Percentiles rank a stretch among this genome's conserved stretches.
These are phyloP conservation scores for Chironomus striatipennis DNA, from an alignment of 1,140 invertebrate species.

Conservation along the genomic window DNA sequence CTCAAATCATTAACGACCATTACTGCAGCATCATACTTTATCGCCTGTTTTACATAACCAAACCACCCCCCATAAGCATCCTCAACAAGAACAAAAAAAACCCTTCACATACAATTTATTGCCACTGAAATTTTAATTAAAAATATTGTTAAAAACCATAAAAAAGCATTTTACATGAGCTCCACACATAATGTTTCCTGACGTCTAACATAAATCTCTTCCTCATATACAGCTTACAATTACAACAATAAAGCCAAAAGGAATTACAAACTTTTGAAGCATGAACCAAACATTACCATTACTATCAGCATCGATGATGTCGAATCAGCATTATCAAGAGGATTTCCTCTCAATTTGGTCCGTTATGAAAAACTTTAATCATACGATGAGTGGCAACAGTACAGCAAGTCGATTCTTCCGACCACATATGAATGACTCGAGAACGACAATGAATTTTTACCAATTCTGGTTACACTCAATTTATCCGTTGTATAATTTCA, in stretches of 20 bases:
- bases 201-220: not conserved
- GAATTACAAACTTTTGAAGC: not conserved
- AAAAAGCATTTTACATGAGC: not conserved
- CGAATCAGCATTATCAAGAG: not conserved
- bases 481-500: not conserved
- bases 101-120: too few species aligned
- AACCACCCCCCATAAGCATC: too few species aligned
- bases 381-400: not conserved
- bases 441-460: conserved; percentile 9
- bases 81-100: too few species aligned
- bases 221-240: not conserved
- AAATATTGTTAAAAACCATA: not conserved
- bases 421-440: not conserved
- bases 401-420: not conserved
- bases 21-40: too few species aligned
- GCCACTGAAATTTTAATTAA: too few species aligned
- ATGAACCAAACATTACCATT: not conserved
- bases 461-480: not conserved
- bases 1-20: too few species aligned
- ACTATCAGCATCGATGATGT: not conserved
- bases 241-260: not conserved
- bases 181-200: too few species aligned
- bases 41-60: too few species aligned
- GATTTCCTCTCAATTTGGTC: not conserved
- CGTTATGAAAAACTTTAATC: not conserved